Base-by-base conservation (phyloP, 2,113 vertebrate species). In the Coptodon bakossiorum region DNA sequence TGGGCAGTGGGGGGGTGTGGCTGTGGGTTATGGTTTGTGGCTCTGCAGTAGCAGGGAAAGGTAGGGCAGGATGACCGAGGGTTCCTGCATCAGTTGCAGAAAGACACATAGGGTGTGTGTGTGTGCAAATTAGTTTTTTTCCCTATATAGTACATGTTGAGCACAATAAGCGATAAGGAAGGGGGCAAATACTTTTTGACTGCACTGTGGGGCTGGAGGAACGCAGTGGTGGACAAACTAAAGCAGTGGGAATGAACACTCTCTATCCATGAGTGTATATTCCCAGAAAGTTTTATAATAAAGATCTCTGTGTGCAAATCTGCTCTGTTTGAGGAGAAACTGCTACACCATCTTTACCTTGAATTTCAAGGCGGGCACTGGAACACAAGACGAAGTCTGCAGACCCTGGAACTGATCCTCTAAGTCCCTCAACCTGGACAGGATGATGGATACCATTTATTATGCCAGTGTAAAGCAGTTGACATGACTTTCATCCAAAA, bases 361-460 rank as follows among this genome's bases (percentile, higher is more conserved):
- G 94, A 99, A 99, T 95, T 98, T 99, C 94, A 99, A 97, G 91
- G 97, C 97, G 90, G 98, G 98, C 66, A 96, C 93, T 81, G 97
- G 95, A 79, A 95, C 95, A 92, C 95, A 82, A 48, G 97, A 96
- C 3, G 96, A 97, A 14, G 96, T 95, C 89, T 97, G 98, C 88
- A 99, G 91, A 86, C 95, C 96, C 83, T 96, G 96, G 66, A 99
- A 96, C 84, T 97, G 97, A 87, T 98, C 97, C 93, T 98, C 98
- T 95, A 99, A 95, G 87, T 98, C 97, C 94, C 93, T 97, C 90
- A 99, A 95, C 94, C 98, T 99, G 88, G 61, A 71, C 86, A 90
- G 29, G 24, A 86, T 27, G 4, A 84, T 29, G 1, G 27, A 86
- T 24, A 88, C 22, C 5, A 34, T 56, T 40, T 38, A 4, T 73